phyloP scores from a whole-genome alignment of 2,113 vertebrate genomes.

The Hystrix brachyura region DNA sequence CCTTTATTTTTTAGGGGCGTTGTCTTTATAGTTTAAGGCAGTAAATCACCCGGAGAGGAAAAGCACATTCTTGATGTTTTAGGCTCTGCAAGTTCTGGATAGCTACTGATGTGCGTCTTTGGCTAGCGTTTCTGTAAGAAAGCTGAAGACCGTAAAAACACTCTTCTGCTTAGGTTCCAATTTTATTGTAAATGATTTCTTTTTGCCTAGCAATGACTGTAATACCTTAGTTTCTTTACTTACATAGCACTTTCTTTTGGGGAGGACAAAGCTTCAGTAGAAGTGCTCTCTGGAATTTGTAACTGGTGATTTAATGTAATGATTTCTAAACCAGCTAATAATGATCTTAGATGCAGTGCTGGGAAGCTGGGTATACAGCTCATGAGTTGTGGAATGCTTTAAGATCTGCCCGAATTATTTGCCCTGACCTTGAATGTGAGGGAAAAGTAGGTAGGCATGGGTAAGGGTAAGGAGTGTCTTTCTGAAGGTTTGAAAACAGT shows the following conservation, averaged over 20 bases:
- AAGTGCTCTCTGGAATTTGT: slow-evolving; percentile 40
- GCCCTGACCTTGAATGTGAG: slow-evolving; percentile 7
- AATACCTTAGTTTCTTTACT: background rate
- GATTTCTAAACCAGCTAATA: slow-evolving; percentile 12
- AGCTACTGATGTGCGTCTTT: background rate
- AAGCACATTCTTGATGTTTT: background rate
- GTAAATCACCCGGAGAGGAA: background rate
- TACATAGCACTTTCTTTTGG: slow-evolving; percentile 51
- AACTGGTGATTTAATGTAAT: slow-evolving; percentile 29
- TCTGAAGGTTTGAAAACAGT: background rate
- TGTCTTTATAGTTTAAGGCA: background rate
- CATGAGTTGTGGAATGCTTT: background rate
- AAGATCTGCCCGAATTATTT: slow-evolving; percentile 13
- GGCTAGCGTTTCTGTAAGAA: background rate
- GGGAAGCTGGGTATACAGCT: background rate
- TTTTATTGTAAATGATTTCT: slow-evolving; percentile 27
- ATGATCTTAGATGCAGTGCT: background rate
- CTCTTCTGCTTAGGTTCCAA: background rate
- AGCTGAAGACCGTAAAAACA: background rate
- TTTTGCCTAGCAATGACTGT: background rate
- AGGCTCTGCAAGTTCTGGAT: background rate
- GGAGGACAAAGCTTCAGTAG: background rate
- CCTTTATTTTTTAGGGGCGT: background rate
- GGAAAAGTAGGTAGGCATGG: background rate
- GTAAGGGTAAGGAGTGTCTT: background rate